Evolutionary conservation across 1,140 invertebrate genomes (phyloP).

Genomic region (Drosophila melanogaster): Release_6_plus_ISO1_MT NT_033777.3:8655501-8656000

Average conservation of each 20-base stretch:
- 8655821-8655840: constrained; percentile 83
- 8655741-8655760: constrained; percentile 44
- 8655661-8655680: constrained; percentile 63
- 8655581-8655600: constrained; percentile 52
- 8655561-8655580: constrained; percentile 34
- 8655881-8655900: constrained; percentile 58
- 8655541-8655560: constrained; percentile 26
- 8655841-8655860: constrained; percentile 85
- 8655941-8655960: constrained; percentile 1
- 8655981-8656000: constrained; percentile 77
- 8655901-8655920: constrained; percentile 46
- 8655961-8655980: constrained; percentile 57
- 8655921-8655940: neutral
- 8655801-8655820: constrained; percentile 73
- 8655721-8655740: constrained; percentile 29
- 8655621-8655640: constrained; percentile 78
- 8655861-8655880: constrained; percentile 64
- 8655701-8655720: constrained; percentile 57
- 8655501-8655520: constrained; percentile 45
- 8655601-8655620: constrained; percentile 78
- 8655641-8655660: constrained; percentile 61
- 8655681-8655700: constrained; percentile 40
- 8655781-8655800: constrained; percentile 83
- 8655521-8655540: constrained; percentile 25
- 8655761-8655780: constrained; percentile 51